A percentile compares a stretch with the other conserved stretches of the same genome.
Conservation (phyloP, 2,113 vertebrate genomes). For the Caranx ignobilis region DNA sequence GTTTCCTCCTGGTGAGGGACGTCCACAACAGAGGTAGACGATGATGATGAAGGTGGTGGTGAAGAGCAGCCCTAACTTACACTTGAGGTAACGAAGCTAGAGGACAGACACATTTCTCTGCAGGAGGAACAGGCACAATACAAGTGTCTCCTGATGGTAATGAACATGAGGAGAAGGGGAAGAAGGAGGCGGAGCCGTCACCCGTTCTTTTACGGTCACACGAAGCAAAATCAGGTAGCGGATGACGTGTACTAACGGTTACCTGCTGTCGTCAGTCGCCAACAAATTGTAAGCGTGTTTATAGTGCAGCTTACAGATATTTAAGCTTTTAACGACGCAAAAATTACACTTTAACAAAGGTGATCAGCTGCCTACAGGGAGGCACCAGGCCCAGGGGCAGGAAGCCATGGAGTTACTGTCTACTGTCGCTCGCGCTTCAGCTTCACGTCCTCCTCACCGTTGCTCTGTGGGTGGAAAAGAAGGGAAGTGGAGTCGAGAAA, state of each 20-base stretch:
- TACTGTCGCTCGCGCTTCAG: too few relatives aligned
- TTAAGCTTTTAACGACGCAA: neutral
- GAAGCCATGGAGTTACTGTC: neutral
- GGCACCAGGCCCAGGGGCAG: neutral
- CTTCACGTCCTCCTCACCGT: neutral
- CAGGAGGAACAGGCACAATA: neutral
- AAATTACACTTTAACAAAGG: conserved; percentile 2
- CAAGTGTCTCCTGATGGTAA: neutral
- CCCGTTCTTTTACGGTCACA: neutral
- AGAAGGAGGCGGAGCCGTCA: neutral
- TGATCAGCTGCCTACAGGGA: neutral
- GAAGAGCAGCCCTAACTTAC: conserved; percentile 32
- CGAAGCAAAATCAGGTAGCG: conserved; percentile 28
- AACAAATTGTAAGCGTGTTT: conserved; percentile 5
- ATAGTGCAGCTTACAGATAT: neutral
- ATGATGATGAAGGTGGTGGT: conserved; percentile 11
- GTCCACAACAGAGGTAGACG: conserved; percentile 15
- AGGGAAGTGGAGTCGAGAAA: too few relatives aligned
- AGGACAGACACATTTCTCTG: neutral
- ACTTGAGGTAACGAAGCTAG: neutral
- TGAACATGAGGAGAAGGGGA: neutral
- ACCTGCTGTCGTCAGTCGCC: neutral
- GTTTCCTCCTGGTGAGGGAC: conserved; percentile 63
- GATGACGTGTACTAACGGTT: neutral
- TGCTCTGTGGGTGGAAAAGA: neutral